Base-by-base conservation (phyloP, 2,888 invertebrate species). In the Dolomedes plantarius region DNA sequence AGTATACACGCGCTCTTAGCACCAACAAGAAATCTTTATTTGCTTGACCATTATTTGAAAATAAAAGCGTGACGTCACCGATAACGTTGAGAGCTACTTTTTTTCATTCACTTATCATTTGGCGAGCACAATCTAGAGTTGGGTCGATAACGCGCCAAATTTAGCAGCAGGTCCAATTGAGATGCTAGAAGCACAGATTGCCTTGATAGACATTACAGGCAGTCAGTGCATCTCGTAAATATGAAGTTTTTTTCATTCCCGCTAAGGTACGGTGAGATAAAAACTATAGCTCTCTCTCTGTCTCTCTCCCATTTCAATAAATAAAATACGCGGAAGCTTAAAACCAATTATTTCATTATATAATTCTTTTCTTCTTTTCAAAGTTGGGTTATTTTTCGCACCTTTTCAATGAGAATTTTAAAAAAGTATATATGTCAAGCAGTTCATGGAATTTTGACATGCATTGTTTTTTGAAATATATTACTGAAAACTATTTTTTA, bases 51-150 rank as follows among this genome's bases (percentile, higher is more conserved):
- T 77, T 77, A 56, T 77, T 68, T 56, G 29, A 77, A 77, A 77
- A 77, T 77, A 77, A 77, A 77, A 77, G 77, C 68, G 19, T 77
- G 69, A 77, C 77, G 77, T 77, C 68, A 69, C 36, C 50, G 77
- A 69, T 77, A 69, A 77, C 23, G 65, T 39, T 29, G 16, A 56
- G 56, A 56, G 23, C 23, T 56, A 23, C 23, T 56, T 23, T 32
- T 56, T 6, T 68, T 39, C n/a, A 65, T 28, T 56, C 56, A 23
- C 56, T 56, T 56, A 56, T 56, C 56, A 23, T 56, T 56, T 56
- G 56, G 56, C 56, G 56, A 46, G 16, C n/a, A n/a, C 9, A 9
- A 36, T 36, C 16, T 6, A 56, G 56, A 6, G 1, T 6, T 5
- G 11, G 75, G 13, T 36, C 62, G 76, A 76, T 76, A n/a, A n/a